Evolutionary conservation across 1,140 invertebrate genomes (phyloP), one percentile per base, ranked within the genome.

Genomic region (Metopolophium dirhodum): DNA sequence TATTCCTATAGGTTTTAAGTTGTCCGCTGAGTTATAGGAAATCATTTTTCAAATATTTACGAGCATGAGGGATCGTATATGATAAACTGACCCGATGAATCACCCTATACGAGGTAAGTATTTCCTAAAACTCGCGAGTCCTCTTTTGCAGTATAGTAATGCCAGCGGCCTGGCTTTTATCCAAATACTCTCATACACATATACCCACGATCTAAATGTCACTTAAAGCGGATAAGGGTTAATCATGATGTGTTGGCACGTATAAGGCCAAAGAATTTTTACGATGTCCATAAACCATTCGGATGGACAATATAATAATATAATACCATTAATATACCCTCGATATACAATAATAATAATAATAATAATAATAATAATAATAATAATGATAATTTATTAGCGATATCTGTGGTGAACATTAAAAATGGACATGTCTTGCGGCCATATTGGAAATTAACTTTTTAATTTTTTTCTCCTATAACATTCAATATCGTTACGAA

Each of bases 181-280:
- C 88, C 88, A 89, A 89, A 89, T 92, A 77, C 30, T 91, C 57
- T 35, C 68, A 51, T n/a, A 91, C 45, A 61, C 49, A 91, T 30
- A 93, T 23, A 82, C 68, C n/a, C 47, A 93, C 91, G 49, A 86
- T 86, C 91, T 45, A 86, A 93, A 86, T 86, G 82, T 86, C 91
- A 86, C 68, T 54, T 85, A 37, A 92, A 89, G 47, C 91, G 90
- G 45, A 86, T 82, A 85, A 85, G 91, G 91, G 91, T 93, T 93
- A 93, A 93, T 93, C 91, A 93, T 45, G 91, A 93, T 93, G 91
- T 93, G 91, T 93, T 86, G 91, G 91, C 91, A 93, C 91, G 91
- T 93, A 77, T 77, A 57, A 57, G 49, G 49, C 82, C 82, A 26
- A 93, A 86, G 91, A 93, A 93, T 93, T 93, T 93, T 93, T 93